These are phyloP conservation scores for Sardina pilchardus DNA, from an alignment of 2,113 vertebrate genomes.

Conservation along the genomic window DNA sequence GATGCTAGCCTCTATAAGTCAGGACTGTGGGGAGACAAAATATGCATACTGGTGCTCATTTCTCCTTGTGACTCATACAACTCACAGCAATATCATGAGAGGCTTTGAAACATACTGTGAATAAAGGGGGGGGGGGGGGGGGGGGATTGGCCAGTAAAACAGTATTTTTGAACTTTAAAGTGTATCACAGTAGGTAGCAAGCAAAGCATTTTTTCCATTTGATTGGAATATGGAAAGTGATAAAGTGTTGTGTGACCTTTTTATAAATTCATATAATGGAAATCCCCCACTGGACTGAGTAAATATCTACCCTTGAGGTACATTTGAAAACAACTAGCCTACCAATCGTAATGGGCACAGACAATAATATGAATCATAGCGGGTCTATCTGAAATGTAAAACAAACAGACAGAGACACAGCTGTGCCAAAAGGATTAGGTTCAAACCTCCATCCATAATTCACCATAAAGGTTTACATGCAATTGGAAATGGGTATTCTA, in stretches of 20 bases:
- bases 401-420: background rate
- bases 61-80: background rate
- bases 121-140: background rate
- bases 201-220: slow-evolving; percentile 25
- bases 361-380: background rate
- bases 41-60: background rate
- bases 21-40: background rate
- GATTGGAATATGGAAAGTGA: slow-evolving; percentile 22
- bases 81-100: background rate
- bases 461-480: too few relatives aligned
- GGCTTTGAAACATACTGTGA: background rate
- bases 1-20: slow-evolving; percentile 1
- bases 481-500: too few relatives aligned
- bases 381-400: background rate
- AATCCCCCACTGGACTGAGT: background rate
- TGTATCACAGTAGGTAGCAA: background rate
- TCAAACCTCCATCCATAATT: too few relatives aligned
- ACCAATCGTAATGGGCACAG: background rate
- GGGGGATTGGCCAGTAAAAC: background rate
- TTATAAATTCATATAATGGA: slow-evolving; percentile 34
- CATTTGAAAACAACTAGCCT: background rate
- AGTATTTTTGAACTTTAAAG: background rate
- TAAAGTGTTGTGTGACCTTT: slow-evolving; percentile 37
- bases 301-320: slow-evolving; percentile 9
- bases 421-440: too few relatives aligned